A percentile compares a stretch with the other conserved stretches of the same genome.
Conservation (phyloP, 2,113 vertebrate genomes). For the Heterochromis multidens region DNA sequence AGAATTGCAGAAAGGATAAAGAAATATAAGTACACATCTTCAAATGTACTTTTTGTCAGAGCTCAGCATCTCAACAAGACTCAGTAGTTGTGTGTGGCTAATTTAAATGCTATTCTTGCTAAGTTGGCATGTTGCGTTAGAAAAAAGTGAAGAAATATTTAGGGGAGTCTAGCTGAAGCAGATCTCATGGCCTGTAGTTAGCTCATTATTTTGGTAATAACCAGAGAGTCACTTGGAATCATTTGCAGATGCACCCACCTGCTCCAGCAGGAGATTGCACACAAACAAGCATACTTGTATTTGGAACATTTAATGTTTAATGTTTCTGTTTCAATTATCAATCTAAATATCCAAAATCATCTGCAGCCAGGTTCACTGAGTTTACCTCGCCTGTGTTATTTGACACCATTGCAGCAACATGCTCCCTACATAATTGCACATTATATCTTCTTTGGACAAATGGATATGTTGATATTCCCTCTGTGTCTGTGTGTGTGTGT, state of each 20-base stretch:
- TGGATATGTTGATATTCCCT: conserved; percentile 19
- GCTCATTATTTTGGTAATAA: conserved; percentile 57
- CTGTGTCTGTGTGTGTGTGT: not conserved
- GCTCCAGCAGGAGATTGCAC: conserved; percentile 8
- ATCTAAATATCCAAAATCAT: conserved; percentile 19
- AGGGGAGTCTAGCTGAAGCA: conserved; percentile 17
- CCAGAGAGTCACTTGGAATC: conserved; percentile 37
- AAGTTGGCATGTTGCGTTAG: not conserved
- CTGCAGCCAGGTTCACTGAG: conserved; percentile 3
- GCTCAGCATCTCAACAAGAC: not conserved
- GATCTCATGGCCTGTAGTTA: conserved; percentile 32
- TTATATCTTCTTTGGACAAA: conserved; percentile 28
- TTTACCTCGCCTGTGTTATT: not conserved
- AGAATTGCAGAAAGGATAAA: not conserved
- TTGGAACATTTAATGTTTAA: conserved; percentile 3
- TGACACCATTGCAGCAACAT: conserved; percentile 1
- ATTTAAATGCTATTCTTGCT: conserved; percentile 38
- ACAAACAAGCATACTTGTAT: conserved; percentile 7
- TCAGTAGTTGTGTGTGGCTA: not conserved
- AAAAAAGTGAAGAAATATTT: not conserved
- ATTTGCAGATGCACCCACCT: conserved; percentile 13
- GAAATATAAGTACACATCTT: conserved; percentile 8
- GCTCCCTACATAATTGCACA: conserved; percentile 36
- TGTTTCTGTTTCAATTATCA: conserved; percentile 5
- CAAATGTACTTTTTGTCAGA: conserved; percentile 2